Base-by-base conservation (phyloP, 2,113 vertebrate species). In the Micromys minutus region DNA sequence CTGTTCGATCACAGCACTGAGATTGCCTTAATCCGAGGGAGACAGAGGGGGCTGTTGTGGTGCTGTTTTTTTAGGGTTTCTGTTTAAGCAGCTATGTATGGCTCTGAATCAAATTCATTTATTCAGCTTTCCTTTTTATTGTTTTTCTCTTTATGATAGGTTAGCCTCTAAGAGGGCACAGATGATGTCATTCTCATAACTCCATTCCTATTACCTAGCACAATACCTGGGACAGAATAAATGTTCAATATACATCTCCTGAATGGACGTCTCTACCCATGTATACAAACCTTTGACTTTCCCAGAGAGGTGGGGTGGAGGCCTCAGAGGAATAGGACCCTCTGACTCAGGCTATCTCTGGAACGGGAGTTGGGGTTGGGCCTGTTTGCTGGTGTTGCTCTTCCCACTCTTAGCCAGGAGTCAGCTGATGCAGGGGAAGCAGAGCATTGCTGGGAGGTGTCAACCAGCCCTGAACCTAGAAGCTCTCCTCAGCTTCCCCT, bases 71-170 rank as follows among this genome's bases (percentile, higher is more conserved):
- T 92, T 36, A 19, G 79, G n/a, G 69, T 93, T 94, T 96, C 57
- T 90, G 42, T 74, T 94, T 65, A 93, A 84, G 79, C 67, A 93
- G 50, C 45, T 65, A 95, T 92, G 63, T 50, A 57, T 84, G n/a
- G 31, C 89, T 94, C 42, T 83, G 21, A 71, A 52, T 86, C 67
- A 81, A 74, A 76, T 2, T 81, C 42, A n/a, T 34, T 80, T 61
- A 84, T n/a, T 22, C 52, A 24, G 13, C 84, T 96, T 80, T 36
- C 77, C 76, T 65, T 72, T 79, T 71, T 77, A 86, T 76, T 63
- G 17, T 16, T 7, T 16, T 42, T 71, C 22, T 93, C 86, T 34
- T n/a, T 19, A 89, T 47, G 63, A 19, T 19, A 63, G 63, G 71
- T 24, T 93, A 36, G 63, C 83, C 47, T 87, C 45, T 5, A 77